phyloP scores from a whole-genome alignment of 2,888 invertebrate genomes.

The Troides helena region DNA sequence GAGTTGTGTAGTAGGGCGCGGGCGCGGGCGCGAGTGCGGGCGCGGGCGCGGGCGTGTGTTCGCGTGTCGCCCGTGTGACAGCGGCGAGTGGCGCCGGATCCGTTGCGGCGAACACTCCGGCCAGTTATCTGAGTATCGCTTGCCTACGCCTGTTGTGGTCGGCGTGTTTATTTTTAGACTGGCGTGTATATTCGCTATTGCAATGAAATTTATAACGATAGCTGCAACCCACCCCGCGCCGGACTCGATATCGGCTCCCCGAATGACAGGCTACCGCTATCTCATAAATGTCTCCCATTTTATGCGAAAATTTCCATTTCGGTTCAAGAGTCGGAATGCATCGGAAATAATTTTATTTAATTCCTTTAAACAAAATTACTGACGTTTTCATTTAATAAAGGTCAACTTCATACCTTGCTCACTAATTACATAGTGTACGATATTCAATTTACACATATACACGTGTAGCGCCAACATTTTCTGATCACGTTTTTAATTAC shows the following conservation, averaged over 20 bases:
- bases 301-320: slow-evolving; percentile 61
- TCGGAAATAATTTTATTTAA: slow-evolving; percentile 58
- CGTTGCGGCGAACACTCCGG: slow-evolving; percentile 49
- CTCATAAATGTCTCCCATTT: slow-evolving; percentile 73
- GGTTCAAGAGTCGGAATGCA: slow-evolving; percentile 58
- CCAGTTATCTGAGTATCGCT: slow-evolving; percentile 70
- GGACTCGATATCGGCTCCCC: slow-evolving; percentile 63
- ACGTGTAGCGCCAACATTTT: slow-evolving; percentile 41
- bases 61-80: slow-evolving; percentile 58
- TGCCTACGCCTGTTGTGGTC: slow-evolving; percentile 66
- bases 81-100: slow-evolving; percentile 49
- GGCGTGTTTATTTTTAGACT: slow-evolving; percentile 75
- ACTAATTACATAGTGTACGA: neutral
- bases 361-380: slow-evolving; percentile 16
- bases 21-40: too few relatives aligned
- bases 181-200: slow-evolving; percentile 70
- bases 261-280: slow-evolving; percentile 71
- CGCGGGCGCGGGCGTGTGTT: slow-evolving; percentile 45
- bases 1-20: slow-evolving; percentile 37
- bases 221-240: slow-evolving; percentile 53
- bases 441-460: slow-evolving; percentile 11
- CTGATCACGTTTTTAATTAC: neutral
- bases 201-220: slow-evolving; percentile 66
- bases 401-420: neutral
- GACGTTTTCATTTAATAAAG: slow-evolving; percentile 8